These are phyloP conservation scores for Pemphredon lugubris DNA, from an alignment of 2,888 invertebrate species.

Conservation along the genomic window DNA sequence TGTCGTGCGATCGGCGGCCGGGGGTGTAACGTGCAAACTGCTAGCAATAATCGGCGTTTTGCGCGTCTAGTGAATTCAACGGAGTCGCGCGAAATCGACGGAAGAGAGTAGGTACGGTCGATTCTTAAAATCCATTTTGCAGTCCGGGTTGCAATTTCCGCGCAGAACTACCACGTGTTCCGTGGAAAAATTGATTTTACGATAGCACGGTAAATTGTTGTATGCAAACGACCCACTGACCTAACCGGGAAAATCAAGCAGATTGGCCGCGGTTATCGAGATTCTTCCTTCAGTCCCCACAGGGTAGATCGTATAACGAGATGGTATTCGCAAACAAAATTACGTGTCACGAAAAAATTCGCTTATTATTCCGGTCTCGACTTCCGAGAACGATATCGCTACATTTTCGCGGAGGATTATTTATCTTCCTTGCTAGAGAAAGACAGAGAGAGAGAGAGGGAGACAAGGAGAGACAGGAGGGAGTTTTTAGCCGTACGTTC, in stretches of 20 bases:
- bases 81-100: too few species aligned
- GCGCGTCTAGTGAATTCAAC: too few species aligned
- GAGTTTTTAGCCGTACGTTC: too few species aligned
- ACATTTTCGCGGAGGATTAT: slow-evolving; percentile 55
- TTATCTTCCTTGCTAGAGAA: slow-evolving; percentile 25
- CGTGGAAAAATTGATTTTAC: slow-evolving; percentile 7
- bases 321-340: slow-evolving; percentile 62
- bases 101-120: too few species aligned
- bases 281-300: slow-evolving; percentile 40
- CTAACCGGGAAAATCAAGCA: slow-evolving; percentile 38
- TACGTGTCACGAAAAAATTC: slow-evolving; percentile 65
- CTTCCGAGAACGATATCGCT: slow-evolving; percentile 47
- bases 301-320: slow-evolving; percentile 52
- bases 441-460: background rate
- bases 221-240: slow-evolving; percentile 53
- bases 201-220: slow-evolving; percentile 26
- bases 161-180: too few species aligned
- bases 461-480: background rate
- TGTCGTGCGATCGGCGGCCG: background rate
- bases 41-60: too few species aligned
- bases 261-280: slow-evolving; percentile 63
- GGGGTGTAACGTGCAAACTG: too few species aligned
- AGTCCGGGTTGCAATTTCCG: too few species aligned
- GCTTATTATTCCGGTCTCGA: slow-evolving; percentile 61
- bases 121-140: too few species aligned